Conservation (phyloP, 2,888 invertebrate genomes). For the Chrysotoxum bicinctum region DNA sequence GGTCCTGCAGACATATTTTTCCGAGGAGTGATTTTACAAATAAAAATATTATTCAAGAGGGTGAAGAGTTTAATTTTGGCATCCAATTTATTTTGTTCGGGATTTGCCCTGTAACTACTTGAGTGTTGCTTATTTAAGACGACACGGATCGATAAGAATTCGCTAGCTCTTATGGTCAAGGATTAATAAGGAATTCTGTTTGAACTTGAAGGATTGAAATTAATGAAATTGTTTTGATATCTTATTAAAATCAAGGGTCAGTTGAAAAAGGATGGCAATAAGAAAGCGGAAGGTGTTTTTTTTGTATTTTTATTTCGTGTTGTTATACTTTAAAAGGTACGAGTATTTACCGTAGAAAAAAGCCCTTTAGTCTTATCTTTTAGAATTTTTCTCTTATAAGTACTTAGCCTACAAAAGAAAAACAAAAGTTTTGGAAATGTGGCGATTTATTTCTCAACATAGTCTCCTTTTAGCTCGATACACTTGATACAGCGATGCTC, state of each 20-base stretch:
- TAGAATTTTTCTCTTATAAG: too few relatives aligned
- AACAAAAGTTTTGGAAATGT: too few relatives aligned
- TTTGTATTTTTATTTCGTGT: neutral
- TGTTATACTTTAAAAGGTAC: neutral
- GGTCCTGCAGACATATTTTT: slow-evolving; percentile 30
- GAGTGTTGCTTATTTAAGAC: slow-evolving; percentile 39
- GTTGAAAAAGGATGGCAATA: neutral
- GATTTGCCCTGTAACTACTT: slow-evolving; percentile 40
- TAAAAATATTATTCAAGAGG: slow-evolving; percentile 8
- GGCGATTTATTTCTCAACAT: too few relatives aligned
- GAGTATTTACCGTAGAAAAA: too few relatives aligned
- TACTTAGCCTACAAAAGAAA: too few relatives aligned
- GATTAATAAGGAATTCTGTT: slow-evolving; percentile 54
- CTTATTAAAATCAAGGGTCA: slow-evolving; percentile 23
- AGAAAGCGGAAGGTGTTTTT: neutral
- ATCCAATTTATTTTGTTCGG: slow-evolving; percentile 14
- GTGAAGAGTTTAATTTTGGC: slow-evolving; percentile 44
- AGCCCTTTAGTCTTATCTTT: too few relatives aligned
- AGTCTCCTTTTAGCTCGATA: too few relatives aligned
- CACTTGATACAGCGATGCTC: too few relatives aligned
- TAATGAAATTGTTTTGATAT: slow-evolving; percentile 24
- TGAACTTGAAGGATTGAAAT: slow-evolving; percentile 22
- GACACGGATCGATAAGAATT: slow-evolving; percentile 37
- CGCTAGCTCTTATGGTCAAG: slow-evolving; percentile 55
- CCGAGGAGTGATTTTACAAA: slow-evolving; percentile 27